phyloP scores from a whole-genome alignment of 2,113 vertebrate genomes.

The Albula goreensis region DNA sequence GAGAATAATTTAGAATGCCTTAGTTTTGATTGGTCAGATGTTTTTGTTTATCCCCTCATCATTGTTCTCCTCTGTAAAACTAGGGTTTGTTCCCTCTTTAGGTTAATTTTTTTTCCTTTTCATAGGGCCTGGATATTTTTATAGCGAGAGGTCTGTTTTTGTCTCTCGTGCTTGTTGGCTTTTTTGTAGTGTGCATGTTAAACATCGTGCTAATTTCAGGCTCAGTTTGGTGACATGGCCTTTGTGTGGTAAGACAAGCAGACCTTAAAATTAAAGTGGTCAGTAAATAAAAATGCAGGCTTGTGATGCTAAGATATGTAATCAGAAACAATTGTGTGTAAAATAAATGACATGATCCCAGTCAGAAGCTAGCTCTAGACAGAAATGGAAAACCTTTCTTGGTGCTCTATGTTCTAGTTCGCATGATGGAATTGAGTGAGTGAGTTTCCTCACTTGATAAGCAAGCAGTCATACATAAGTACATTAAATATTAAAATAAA shows the following conservation, averaged over 20 bases:
- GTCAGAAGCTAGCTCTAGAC: background rate
- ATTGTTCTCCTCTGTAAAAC: background rate
- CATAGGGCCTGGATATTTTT: background rate
- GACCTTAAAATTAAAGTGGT: background rate
- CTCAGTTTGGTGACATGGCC: background rate
- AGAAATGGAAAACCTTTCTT: too few species aligned
- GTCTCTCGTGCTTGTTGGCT: background rate
- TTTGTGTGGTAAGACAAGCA: slow-evolving; percentile 1
- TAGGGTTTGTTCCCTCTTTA: background rate
- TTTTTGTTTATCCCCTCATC: background rate
- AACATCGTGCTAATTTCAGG: background rate
- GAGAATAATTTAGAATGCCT: background rate
- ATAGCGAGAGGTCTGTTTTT: background rate
- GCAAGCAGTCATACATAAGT: background rate
- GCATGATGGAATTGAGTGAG: too few species aligned
- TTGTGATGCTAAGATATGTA: slow-evolving; percentile 5
- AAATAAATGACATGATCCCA: background rate
- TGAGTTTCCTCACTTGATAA: background rate
- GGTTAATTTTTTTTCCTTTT: background rate
- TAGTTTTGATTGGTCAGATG: background rate
- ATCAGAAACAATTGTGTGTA: slow-evolving; percentile 3
- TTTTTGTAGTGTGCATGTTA: background rate
- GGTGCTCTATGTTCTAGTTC: too few species aligned
- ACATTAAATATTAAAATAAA: background rate
- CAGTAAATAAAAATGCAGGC: background rate